Evolutionary conservation across 2,888 invertebrate genomes (phyloP).

Genomic region (Priocnemis perturbator): DNA sequence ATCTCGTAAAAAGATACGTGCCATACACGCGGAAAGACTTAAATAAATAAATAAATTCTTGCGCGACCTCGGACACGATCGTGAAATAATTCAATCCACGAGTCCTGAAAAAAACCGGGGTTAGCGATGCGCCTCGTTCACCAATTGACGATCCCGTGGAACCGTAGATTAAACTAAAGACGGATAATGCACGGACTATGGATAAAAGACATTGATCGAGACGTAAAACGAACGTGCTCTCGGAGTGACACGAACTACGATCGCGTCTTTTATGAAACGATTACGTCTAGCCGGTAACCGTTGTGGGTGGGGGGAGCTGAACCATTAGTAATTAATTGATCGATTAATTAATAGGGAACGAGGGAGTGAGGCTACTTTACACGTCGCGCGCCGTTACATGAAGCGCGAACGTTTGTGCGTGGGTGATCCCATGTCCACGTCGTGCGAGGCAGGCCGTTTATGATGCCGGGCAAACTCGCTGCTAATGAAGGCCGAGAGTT

Average conservation of each 20-base stretch:
- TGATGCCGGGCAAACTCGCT: slow-evolving; percentile 85
- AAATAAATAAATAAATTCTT: background rate
- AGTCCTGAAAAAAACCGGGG: too few species aligned
- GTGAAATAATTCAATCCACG: too few species aligned
- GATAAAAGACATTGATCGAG: background rate
- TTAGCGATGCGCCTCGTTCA: too few species aligned
- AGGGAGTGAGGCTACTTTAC: slow-evolving; percentile 68
- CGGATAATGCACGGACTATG: too few species aligned
- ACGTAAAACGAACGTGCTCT: slow-evolving; percentile 3
- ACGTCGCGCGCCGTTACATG: slow-evolving; percentile 78
- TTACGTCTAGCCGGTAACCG: slow-evolving; percentile 52
- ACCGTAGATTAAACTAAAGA: too few species aligned
- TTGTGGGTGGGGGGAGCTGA: slow-evolving; percentile 52
- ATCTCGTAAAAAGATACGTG: slow-evolving; percentile 16
- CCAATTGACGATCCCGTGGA: too few species aligned
- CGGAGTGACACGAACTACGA: slow-evolving; percentile 35
- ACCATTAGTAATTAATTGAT: slow-evolving; percentile 55
- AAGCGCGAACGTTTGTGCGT: slow-evolving; percentile 85
- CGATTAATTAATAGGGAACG: slow-evolving; percentile 60
- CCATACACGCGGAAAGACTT: background rate
- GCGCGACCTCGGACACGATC: too few species aligned
- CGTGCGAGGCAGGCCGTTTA: slow-evolving; percentile 83
- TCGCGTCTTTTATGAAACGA: slow-evolving; percentile 49
- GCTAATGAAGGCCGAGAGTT: slow-evolving; percentile 84
- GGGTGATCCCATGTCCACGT: slow-evolving; percentile 87